These are phyloP conservation scores for Lynx canadensis DNA, from an alignment of 2,113 vertebrate species.

Conservation along the genomic window DNA sequence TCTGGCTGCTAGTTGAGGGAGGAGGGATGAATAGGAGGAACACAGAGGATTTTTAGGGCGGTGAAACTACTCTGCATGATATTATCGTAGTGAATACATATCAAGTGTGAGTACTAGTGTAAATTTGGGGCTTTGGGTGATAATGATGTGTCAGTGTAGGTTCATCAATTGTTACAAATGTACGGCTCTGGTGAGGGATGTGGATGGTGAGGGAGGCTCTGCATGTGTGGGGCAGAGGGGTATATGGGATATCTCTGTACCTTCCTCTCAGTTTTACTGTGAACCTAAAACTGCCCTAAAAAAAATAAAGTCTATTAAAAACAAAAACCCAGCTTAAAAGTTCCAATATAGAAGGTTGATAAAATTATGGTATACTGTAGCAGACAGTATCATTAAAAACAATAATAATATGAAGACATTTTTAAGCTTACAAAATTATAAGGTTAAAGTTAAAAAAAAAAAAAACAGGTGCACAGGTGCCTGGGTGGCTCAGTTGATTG, in stretches of 20 bases:
- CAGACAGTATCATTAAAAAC: conserved; percentile 4
- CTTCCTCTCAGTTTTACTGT: not conserved
- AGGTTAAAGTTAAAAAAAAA: not conserved
- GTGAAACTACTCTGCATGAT: not conserved
- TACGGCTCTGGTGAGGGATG: not conserved
- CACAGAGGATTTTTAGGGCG: not conserved
- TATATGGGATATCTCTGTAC: not conserved
- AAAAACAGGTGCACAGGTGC: not conserved
- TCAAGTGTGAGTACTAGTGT: not conserved
- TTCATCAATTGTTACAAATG: not conserved
- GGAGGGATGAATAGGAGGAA: not conserved
- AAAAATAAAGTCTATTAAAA: not conserved
- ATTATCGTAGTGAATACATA: not conserved
- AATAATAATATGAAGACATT: not conserved
- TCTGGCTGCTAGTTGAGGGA: not conserved
- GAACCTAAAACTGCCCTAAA: not conserved
- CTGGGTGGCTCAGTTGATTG: not conserved
- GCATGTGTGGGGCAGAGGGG: not conserved
- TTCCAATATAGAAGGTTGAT: not conserved
- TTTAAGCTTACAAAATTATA: conserved; percentile 10
- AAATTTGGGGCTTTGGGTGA: not conserved
- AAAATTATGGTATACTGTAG: not conserved
- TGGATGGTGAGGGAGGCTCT: not conserved
- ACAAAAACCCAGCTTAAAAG: not conserved
- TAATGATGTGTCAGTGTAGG: not conserved